These are phyloP conservation scores for Sycophila sp. DNA, from an alignment of 1,140 invertebrate genomes.

Conservation along the genomic window DNA sequence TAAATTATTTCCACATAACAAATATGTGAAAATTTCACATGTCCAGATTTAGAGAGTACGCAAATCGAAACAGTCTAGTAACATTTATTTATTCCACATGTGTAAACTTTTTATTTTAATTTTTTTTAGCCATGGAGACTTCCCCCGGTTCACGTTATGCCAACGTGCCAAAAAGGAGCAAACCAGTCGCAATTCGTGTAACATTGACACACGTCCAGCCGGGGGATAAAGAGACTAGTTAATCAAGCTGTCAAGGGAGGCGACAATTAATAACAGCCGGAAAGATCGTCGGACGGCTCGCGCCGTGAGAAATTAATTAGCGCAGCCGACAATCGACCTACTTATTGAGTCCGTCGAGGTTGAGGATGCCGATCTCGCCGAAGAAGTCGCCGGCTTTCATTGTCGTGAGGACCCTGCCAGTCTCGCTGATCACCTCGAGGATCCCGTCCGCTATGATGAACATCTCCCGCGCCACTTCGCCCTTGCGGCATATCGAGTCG, in stretches of 20 bases:
- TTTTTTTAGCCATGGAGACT: too few relatives aligned
- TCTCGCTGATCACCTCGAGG: constrained; percentile 94
- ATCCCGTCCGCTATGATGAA: constrained; percentile 98
- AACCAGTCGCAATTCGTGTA: too few relatives aligned
- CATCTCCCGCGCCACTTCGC: constrained; percentile 96
- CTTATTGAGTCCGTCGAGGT: constrained; percentile 96
- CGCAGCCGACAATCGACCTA: constrained; percentile 65
- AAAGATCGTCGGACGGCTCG: too few relatives aligned
- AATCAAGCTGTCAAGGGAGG: neutral
- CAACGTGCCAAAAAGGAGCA: too few relatives aligned
- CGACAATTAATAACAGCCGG: neutral
- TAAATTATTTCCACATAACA: too few relatives aligned
- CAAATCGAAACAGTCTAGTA: too few relatives aligned
- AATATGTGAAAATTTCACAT: too few relatives aligned
- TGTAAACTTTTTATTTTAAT: too few relatives aligned
- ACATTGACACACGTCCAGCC: too few relatives aligned
- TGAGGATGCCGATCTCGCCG: constrained; percentile 96
- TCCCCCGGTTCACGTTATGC: too few relatives aligned
- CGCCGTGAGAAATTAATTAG: constrained; percentile 13
- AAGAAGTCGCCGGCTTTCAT: constrained; percentile 99
- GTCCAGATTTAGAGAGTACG: too few relatives aligned
- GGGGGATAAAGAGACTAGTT: neutral
- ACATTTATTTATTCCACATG: too few relatives aligned
- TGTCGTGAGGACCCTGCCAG: constrained; percentile 89
- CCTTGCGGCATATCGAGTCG: constrained; percentile 94